These are phyloP conservation scores for Drosophila neocordata DNA, from an alignment of 1,140 invertebrate species.

Conservation along the genomic window DNA sequence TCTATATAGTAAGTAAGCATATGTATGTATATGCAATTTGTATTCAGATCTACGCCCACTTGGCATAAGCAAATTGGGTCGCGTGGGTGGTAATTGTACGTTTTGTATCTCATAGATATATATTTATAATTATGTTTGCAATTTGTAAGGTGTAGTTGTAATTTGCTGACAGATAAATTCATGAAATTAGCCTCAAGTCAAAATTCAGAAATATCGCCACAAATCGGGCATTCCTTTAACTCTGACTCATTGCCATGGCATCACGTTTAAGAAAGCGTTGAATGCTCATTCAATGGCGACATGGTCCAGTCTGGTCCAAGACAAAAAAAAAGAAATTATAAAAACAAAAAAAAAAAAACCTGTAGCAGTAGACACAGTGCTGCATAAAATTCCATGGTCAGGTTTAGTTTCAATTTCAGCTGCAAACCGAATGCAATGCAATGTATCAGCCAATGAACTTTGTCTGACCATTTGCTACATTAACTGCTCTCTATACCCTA, in stretches of 20 bases:
- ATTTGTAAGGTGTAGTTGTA: constrained; percentile 48
- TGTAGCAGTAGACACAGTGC: constrained; percentile 36
- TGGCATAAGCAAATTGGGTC: constrained; percentile 35
- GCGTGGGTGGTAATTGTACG: constrained; percentile 52
- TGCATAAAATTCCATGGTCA: constrained; percentile 49
- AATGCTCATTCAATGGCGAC: constrained; percentile 6
- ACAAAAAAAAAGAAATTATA: constrained; percentile 14
- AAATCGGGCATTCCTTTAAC: constrained; percentile 58
- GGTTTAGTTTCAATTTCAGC: constrained; percentile 32
- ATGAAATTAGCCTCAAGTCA: constrained; percentile 29
- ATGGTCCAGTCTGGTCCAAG: constrained; percentile 52
- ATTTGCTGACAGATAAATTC: constrained; percentile 35
- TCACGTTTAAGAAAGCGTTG: constrained; percentile 39
- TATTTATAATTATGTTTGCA: constrained; percentile 61
- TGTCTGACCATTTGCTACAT: constrained; percentile 33
- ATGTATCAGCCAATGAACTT: constrained; percentile 69
- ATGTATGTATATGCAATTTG: constrained; percentile 50
- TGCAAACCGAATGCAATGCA: constrained; percentile 52
- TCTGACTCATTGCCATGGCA: constrained; percentile 48
- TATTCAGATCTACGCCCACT: constrained; percentile 36
- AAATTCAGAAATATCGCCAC: constrained; percentile 18
- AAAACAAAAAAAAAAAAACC: constrained; percentile 31
- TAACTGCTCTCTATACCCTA: constrained; percentile 7
- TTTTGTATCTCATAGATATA: constrained; percentile 64
- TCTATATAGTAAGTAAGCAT: not conserved